Base-by-base conservation (phyloP, 1,140 invertebrate species). In the Orussus abietinus region DNA sequence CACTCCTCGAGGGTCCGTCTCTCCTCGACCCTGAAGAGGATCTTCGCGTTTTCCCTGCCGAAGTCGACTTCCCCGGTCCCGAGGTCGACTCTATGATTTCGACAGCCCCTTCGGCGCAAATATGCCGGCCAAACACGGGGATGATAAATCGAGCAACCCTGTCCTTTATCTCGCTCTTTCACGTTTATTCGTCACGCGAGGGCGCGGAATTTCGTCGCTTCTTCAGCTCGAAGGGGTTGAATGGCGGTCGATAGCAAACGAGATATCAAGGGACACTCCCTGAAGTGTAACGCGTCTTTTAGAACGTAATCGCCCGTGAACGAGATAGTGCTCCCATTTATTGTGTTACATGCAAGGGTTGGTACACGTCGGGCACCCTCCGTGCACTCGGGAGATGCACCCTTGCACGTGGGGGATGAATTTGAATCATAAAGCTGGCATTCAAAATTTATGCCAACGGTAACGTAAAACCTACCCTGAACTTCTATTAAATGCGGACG, bases 231-330 rank as follows among this genome's bases (percentile, higher is more conserved):
- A 12, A 26, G 42, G 40, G 45, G 48, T 43, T 46, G 51, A 51
- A 42, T 32, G 35, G 49, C 44, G 59, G 61, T 64, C 59, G 59
- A 62, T 64, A 62, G 59, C 57, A 59, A 64, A 59, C 40, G 49
- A 45, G 53, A 56, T 54, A 52, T 50, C 13, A 17, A 13, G 31
- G 31, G 47, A 53, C 30, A 38, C 25, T 44, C 47, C 47, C 29
- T 25, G 10, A 32, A 22, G 38, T 31, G 45, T 41, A 25, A 54
- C 53, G 59, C 53, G 47, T 59, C 59, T 62, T 64, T 64, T 57
- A 52, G 56, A 48, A 57, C 44, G 44, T 62, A 64, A 66, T 55
- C 55, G 59, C 46, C 54, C 59, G 63, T 66, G 53, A 64, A 66
- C 49, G 51, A 54, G 63, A 66, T 62, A 66, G 48, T 47, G 49